phyloP scores from a whole-genome alignment of 2,113 vertebrate genomes.

The Halichoerus grypus region DNA sequence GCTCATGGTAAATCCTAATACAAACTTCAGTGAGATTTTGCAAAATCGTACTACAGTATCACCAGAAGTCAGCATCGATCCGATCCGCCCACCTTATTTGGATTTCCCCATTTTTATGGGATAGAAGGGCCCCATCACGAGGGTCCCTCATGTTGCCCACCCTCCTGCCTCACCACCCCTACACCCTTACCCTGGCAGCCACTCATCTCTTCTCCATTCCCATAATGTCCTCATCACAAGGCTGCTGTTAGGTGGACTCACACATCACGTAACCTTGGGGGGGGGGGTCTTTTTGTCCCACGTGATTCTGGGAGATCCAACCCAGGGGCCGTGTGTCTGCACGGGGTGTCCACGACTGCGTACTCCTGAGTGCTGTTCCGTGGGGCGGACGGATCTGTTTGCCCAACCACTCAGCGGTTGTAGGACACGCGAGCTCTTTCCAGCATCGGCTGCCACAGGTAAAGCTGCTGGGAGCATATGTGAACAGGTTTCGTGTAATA shows the following conservation, averaged over 20 bases:
- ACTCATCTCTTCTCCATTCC: not conserved
- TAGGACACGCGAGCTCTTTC: no score
- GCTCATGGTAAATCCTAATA: no score
- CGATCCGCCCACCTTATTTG: not conserved
- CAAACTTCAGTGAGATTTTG: not conserved
- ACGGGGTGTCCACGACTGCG: not conserved
- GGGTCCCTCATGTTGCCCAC: not conserved
- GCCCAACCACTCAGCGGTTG: rapidly evolving
- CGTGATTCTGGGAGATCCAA: not conserved
- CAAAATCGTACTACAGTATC: rapidly evolving
- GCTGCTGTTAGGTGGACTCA: not conserved
- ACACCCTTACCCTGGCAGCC: not conserved
- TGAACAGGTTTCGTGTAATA: not conserved
- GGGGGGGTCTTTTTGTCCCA: not conserved
- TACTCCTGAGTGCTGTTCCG: rapidly evolving
- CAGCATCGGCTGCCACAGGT: not conserved
- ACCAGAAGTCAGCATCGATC: not conserved
- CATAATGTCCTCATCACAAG: not conserved
- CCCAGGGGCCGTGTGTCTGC: not conserved
- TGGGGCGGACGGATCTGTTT: not conserved
- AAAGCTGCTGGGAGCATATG: not conserved
- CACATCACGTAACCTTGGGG: no score
- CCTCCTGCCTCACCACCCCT: not conserved
- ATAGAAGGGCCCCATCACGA: not conserved
- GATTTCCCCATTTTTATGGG: not conserved